Evolutionary conservation across 2,888 invertebrate species (phyloP).

Genomic region (Lasioglossum calceatum): DNA sequence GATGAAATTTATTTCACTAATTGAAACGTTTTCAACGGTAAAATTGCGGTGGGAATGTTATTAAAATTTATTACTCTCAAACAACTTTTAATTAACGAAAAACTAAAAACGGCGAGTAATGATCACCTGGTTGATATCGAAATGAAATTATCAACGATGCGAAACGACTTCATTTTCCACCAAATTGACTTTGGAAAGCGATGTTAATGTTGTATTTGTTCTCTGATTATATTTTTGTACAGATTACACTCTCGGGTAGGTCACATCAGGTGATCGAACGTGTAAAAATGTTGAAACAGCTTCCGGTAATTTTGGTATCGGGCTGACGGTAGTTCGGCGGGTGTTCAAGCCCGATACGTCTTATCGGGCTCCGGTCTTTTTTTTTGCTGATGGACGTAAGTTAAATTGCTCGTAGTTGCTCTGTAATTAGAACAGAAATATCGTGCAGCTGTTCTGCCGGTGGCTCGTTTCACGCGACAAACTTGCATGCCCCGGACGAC

Average conservation of each 20-base stretch:
- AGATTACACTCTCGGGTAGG: neutral
- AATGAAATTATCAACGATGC: no score
- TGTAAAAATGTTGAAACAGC: neutral
- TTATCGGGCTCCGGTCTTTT: slow-evolving; percentile 22
- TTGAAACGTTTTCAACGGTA: no score
- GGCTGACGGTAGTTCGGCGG: neutral
- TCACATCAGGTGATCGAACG: neutral
- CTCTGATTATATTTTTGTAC: neutral
- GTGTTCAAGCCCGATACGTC: slow-evolving; percentile 19
- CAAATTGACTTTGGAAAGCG: no score
- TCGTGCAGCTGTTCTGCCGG: slow-evolving; percentile 53
- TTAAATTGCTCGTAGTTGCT: slow-evolving; percentile 42
- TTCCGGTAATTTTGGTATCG: slow-evolving; percentile 18
- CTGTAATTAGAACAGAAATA: slow-evolving; percentile 61
- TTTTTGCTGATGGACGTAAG: slow-evolving; percentile 26
- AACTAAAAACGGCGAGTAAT: neutral
- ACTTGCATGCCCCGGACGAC: slow-evolving; percentile 34
- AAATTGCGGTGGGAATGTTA: no score
- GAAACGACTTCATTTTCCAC: no score
- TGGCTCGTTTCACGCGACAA: slow-evolving; percentile 63
- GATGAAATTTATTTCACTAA: neutral
- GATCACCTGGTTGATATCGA: no score
- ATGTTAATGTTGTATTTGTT: neutral
- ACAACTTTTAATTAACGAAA: neutral
- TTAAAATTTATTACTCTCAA: neutral